A percentile compares a stretch with the other conserved stretches of the same genome.
Conservation (phyloP, 1,140 invertebrate species). For the Streblospio benedicti region DNA sequence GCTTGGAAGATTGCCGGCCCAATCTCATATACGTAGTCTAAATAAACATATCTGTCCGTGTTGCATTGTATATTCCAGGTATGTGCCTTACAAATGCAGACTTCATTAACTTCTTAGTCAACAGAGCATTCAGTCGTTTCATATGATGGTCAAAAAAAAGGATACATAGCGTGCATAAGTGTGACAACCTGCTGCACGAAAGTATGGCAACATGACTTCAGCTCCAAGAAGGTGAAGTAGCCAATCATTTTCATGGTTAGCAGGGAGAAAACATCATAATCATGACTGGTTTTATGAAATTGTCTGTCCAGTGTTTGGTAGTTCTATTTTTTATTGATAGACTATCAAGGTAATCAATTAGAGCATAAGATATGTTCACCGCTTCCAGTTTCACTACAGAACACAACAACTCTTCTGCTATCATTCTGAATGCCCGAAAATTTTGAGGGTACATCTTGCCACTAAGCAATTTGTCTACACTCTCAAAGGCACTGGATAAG, state of each 20-base stretch:
- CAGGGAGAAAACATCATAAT: neutral
- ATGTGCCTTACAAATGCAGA: conserved; percentile 5
- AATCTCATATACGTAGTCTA: conserved; percentile 3
- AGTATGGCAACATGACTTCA: conserved; percentile 5
- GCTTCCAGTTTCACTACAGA: no score
- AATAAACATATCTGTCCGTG: conserved; percentile 3
- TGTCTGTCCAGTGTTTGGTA: no score
- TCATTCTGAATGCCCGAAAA: no score
- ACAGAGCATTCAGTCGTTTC: neutral
- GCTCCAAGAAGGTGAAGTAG: neutral
- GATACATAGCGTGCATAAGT: neutral
- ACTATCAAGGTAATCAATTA: no score
- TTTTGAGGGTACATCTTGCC: no score
- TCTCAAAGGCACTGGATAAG: neutral
- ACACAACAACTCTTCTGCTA: no score
- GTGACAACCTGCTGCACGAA: neutral
- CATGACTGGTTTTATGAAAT: neutral
- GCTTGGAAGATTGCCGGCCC: neutral
- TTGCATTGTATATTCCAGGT: neutral
- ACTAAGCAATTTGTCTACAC: neutral
- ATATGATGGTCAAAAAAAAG: conserved; percentile 1
- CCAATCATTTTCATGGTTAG: neutral
- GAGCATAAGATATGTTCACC: no score
- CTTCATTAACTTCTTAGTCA: neutral
- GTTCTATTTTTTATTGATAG: no score